phyloP scores from a whole-genome alignment of 2,113 vertebrate genomes.

The Periophthalmus modestus region DNA sequence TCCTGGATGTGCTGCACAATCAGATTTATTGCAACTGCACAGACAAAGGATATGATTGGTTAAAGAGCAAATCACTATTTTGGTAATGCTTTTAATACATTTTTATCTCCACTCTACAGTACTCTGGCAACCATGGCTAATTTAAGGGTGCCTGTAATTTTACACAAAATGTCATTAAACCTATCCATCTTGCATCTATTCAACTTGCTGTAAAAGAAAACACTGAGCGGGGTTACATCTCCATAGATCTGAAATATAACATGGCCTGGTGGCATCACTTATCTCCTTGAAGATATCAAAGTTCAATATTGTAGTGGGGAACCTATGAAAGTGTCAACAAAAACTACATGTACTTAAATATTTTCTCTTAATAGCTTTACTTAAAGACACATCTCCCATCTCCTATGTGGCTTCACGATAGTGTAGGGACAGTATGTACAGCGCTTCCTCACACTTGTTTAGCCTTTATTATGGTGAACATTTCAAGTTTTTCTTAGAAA shows the following conservation, averaged over 20 bases:
- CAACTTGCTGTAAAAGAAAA: too few relatives aligned
- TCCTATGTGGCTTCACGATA: conserved; percentile 39
- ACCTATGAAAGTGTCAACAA: too few relatives aligned
- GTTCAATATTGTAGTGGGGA: too few relatives aligned
- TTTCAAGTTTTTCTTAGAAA: neutral
- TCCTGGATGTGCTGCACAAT: conserved; percentile 98
- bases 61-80: neutral
- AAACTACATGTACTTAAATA: neutral
- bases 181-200: too few relatives aligned
- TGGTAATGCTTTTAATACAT: neutral
- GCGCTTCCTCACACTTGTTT: conserved; percentile 6
- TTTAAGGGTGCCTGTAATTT: too few relatives aligned
- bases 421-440: conserved; percentile 1
- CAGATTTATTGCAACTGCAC: conserved; percentile 92
- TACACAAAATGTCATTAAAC: too few relatives aligned
- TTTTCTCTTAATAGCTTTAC: conserved; percentile 4
- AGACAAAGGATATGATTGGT: conserved; percentile 9
- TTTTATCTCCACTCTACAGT: neutral
- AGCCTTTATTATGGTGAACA: neutral
- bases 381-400: conserved; percentile 21
- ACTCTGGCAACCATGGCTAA: too few relatives aligned
- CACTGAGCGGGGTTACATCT: too few relatives aligned
- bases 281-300: too few relatives aligned
- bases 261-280: too few relatives aligned
- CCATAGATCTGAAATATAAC: too few relatives aligned